These are phyloP conservation scores for Neotoma lepida DNA, from an alignment of 2,113 vertebrate species.

Conservation along the genomic window DNA sequence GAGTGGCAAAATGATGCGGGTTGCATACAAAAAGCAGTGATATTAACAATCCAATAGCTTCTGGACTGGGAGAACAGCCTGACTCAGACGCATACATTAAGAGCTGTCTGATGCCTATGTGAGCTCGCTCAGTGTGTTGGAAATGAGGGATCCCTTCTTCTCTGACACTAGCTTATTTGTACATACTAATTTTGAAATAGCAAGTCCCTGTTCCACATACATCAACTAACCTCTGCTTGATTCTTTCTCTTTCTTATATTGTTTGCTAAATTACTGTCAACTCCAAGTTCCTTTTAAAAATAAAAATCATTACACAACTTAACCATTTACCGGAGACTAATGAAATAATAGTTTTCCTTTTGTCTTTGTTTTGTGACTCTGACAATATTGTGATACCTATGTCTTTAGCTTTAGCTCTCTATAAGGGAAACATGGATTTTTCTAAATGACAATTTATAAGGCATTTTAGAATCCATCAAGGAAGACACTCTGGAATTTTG, in stretches of 20 bases:
- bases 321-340: constrained; percentile 80
- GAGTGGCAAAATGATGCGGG: constrained; percentile 89
- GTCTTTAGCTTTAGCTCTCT: constrained; percentile 81
- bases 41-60: constrained; percentile 92
- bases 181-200: constrained; percentile 87
- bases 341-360: constrained; percentile 79
- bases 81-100: constrained; percentile 99
- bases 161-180: constrained; percentile 87
- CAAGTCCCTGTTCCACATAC: constrained; percentile 85
- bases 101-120: constrained; percentile 93
- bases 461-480: constrained; percentile 70
- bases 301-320: constrained; percentile 75
- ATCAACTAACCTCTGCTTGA: constrained; percentile 77
- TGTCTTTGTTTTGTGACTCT: constrained; percentile 78
- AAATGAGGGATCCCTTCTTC: constrained; percentile 89
- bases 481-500: constrained; percentile 69
- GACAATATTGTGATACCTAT: constrained; percentile 80
- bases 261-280: constrained; percentile 83
- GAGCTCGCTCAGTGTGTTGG: constrained; percentile 90
- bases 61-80: constrained; percentile 92
- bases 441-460: constrained; percentile 69
- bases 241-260: constrained; percentile 72
- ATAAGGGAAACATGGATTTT: constrained; percentile 77
- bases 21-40: constrained; percentile 95
- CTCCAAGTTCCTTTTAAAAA: constrained; percentile 74